phyloP scores from a whole-genome alignment of 2,113 vertebrate species.

The Anoura caudifer region DNA sequence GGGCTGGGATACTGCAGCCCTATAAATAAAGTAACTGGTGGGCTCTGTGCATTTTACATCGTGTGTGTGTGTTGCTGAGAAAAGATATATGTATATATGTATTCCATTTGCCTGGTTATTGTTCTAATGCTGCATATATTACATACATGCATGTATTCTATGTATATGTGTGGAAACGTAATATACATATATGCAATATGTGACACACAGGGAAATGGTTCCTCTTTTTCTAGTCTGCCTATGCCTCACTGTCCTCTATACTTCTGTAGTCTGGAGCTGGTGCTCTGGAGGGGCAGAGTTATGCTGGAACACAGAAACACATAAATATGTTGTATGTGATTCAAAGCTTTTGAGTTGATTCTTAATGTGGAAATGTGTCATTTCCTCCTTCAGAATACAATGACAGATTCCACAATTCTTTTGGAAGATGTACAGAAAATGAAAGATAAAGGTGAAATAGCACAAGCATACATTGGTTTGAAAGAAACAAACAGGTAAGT shows the following conservation, averaged over 20 bases:
- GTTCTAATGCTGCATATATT: too few relatives aligned
- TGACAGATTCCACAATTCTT: slow-evolving; percentile 93
- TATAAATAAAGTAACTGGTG: neutral
- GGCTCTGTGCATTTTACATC: neutral
- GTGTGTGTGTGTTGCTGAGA: too few relatives aligned
- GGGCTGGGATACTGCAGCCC: neutral
- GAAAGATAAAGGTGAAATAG: slow-evolving; percentile 96
- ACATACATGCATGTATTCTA: too few relatives aligned
- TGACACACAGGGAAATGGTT: neutral
- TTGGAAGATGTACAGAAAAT: slow-evolving; percentile 95
- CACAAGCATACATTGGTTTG: slow-evolving; percentile 96
- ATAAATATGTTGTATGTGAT: neutral
- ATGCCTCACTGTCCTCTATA: neutral
- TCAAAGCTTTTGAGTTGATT: neutral
- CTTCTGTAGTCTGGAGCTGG: neutral
- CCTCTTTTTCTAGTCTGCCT: neutral
- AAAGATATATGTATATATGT: too few relatives aligned
- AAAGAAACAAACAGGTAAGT: slow-evolving; percentile 96
- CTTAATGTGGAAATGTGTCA: slow-evolving; percentile 30
- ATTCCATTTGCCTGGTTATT: too few relatives aligned
- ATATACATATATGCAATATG: too few relatives aligned
- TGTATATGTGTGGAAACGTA: too few relatives aligned
- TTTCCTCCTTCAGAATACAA: slow-evolving; percentile 88
- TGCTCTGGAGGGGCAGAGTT: neutral
- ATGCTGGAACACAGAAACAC: neutral